These are phyloP conservation scores for Semicossyphus pulcher DNA, from an alignment of 2,113 vertebrate species.

Conservation along the genomic window DNA sequence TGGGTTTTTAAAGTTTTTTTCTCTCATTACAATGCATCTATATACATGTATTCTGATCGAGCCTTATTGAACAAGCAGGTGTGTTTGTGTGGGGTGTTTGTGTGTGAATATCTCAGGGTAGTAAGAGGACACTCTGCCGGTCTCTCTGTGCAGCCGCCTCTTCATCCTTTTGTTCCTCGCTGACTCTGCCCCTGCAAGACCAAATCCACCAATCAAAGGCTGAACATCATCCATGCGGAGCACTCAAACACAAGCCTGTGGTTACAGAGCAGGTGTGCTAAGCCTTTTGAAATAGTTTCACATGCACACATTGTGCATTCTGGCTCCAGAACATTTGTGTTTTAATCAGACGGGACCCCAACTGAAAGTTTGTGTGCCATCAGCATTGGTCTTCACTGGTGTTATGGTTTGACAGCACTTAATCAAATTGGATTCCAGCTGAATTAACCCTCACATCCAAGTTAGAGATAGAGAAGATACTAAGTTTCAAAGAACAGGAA, in stretches of 20 bases:
- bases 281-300: neutral
- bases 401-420: neutral
- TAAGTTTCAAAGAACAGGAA: neutral
- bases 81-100: neutral
- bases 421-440: no score
- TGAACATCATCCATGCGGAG: constrained; percentile 12
- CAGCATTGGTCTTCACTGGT: neutral
- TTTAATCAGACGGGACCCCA: neutral
- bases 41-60: neutral
- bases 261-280: constrained; percentile 4
- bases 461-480: neutral
- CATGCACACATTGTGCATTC: constrained; percentile 1
- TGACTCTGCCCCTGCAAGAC: constrained; percentile 70
- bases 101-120: constrained; percentile 71
- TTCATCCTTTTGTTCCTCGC: constrained; percentile 75
- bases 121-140: constrained; percentile 79
- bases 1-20: neutral
- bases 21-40: neutral
- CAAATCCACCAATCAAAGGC: constrained; percentile 54
- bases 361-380: neutral
- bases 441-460: neutral
- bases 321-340: neutral
- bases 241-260: neutral
- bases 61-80: neutral
- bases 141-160: constrained; percentile 81